A percentile compares a stretch with the other conserved stretches of the same genome.
phyloP scores from a whole-genome alignment of 2,888 invertebrate species.

The Osedax frankpressi region DNA sequence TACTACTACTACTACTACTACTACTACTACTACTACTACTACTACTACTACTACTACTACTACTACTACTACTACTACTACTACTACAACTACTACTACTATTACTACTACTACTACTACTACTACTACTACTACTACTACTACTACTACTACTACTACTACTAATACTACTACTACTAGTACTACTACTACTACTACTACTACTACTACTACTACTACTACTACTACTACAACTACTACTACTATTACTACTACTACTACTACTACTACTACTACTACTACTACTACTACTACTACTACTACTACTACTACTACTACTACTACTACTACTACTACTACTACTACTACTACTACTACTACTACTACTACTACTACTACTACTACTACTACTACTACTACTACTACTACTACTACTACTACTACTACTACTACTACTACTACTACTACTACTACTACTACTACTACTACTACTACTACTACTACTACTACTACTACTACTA shows the following conservation, averaged over 20 bases:
- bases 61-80: neutral
- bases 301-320: no score
- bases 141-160: neutral
- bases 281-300: neutral
- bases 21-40: constrained; percentile 5
- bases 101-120: neutral
- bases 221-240: neutral
- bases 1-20: neutral
- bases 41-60: neutral
- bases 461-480: no score
- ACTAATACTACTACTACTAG: no score
- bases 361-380: no score
- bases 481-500: no score
- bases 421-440: no score
- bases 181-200: neutral
- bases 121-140: neutral
- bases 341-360: no score
- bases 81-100: constrained; percentile 5
- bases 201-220: neutral
- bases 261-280: neutral
- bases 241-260: neutral
- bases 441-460: no score
- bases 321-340: no score
- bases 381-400: no score
- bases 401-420: no score